phyloP scores from a whole-genome alignment of 2,797 vertebrate species.

The Spinus pinus region DNA sequence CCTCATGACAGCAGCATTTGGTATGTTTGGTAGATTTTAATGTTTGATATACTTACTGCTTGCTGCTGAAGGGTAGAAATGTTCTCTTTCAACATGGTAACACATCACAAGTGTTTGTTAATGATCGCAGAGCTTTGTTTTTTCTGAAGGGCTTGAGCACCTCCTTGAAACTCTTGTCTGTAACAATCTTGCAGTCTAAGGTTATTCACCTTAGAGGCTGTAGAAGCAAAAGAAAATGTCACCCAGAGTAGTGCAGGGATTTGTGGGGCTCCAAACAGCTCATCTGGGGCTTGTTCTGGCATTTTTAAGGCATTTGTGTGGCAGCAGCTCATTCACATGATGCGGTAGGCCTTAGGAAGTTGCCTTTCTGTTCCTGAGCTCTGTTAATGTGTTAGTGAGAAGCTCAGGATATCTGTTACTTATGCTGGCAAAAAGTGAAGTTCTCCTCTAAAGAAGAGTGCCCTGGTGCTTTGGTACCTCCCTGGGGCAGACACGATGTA shows the following conservation, averaged over 20 bases:
- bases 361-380: not conserved
- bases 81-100: not conserved
- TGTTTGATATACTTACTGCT: not conserved
- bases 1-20: not conserved
- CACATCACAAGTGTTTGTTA: not conserved
- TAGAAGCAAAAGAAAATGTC: not conserved
- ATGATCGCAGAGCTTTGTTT: not conserved
- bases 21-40: not conserved
- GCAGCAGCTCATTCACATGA: not conserved
- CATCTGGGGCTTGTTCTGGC: not conserved
- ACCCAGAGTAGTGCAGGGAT: not conserved
- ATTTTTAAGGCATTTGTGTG: not conserved
- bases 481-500: accelerated
- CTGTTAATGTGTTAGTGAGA: not conserved
- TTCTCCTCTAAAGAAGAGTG: not conserved
- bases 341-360: not conserved
- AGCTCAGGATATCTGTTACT: not conserved
- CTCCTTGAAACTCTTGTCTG: not conserved
- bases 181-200: not conserved
- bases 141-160: not conserved
- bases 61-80: not conserved
- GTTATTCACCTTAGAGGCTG: not conserved
- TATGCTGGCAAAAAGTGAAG: not conserved
- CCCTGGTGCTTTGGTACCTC: not conserved
- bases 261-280: not conserved